phyloP scores from a whole-genome alignment of 1,140 invertebrate species.

The Palaemon carinicauda region DNA sequence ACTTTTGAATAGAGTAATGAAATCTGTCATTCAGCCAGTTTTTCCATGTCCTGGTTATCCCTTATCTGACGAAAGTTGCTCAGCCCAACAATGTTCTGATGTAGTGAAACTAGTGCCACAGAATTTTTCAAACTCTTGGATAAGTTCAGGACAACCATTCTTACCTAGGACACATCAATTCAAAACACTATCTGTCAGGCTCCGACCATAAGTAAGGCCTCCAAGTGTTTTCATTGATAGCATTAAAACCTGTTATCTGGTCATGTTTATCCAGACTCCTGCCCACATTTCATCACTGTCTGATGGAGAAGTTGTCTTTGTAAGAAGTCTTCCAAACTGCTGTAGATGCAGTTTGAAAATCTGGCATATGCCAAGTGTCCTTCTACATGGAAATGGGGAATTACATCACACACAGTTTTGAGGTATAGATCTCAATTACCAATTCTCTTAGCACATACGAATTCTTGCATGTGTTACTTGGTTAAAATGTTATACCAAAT shows the following conservation, averaged over 20 bases:
- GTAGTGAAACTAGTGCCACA: too few relatives aligned
- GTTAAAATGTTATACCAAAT: too few relatives aligned
- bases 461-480: background rate
- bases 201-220: background rate
- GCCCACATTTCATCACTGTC: background rate
- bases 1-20: background rate
- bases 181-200: background rate
- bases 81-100: too few relatives aligned
- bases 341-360: too few relatives aligned
- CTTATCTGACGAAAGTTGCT: too few relatives aligned
- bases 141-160: background rate
- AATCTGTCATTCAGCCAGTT: background rate
- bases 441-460: background rate
- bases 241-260: background rate
- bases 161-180: background rate
- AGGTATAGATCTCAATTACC: background rate
- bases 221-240: slow-evolving; percentile 15
- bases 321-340: too few relatives aligned
- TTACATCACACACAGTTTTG: too few relatives aligned
- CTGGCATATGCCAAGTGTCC: too few relatives aligned
- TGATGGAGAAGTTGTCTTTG: too few relatives aligned
- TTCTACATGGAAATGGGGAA: too few relatives aligned
- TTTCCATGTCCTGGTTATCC: background rate
- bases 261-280: slow-evolving; percentile 10
- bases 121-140: too few relatives aligned